Evolutionary conservation across 2,888 invertebrate species (phyloP), one percentile per base, ranked within the genome.

Genomic region (Exocentrus adspersus): DNA sequence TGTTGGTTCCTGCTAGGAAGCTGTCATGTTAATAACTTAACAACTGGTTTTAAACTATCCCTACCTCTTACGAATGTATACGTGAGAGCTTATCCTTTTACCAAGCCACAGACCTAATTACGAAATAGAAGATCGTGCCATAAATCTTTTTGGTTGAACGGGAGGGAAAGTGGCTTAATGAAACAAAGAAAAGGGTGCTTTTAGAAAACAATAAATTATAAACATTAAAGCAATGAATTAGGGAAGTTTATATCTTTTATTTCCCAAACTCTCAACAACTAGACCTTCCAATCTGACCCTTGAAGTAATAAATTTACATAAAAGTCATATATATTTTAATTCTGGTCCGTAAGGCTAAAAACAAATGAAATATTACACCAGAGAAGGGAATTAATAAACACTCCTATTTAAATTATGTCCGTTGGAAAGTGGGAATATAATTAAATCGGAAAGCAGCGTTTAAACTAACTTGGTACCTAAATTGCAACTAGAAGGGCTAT

Each of bases 301-400:
- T 42, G 20, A 32, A 57, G 20, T 28, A 41, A 28, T 30, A 46
- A 19, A 57, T 57, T 46, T 57, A 57, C 57, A 57, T 57, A 46
- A 57, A 57, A 46, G 57, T 46, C 57, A 32, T 32, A 57, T 57
- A 46, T 46, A 57, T 57, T 57, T 57, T 57, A 57, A 57, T 46
- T 57, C 20, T 14, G 12, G 43, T 12, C n/a, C 7, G 7, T 24
- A 37, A 45, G 46, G 32, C 32, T 57, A 46, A 28, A 46, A 10
- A 10, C 57, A 32, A 32, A 57, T 28, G 16, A 46, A 20, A 54
- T 16, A 43, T 54, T 7, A 5, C 24, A 3, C 24, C 54, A 43
- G 46, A 46, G 30, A 19, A 45, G 46, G 19, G 32, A 57, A 57
- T 57, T 57, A 46, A 43, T 17, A 46, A 16, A 46, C 30, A 46